Conservation (phyloP, 2,797 vertebrate genomes). For the Labroides dimidiatus region DNA sequence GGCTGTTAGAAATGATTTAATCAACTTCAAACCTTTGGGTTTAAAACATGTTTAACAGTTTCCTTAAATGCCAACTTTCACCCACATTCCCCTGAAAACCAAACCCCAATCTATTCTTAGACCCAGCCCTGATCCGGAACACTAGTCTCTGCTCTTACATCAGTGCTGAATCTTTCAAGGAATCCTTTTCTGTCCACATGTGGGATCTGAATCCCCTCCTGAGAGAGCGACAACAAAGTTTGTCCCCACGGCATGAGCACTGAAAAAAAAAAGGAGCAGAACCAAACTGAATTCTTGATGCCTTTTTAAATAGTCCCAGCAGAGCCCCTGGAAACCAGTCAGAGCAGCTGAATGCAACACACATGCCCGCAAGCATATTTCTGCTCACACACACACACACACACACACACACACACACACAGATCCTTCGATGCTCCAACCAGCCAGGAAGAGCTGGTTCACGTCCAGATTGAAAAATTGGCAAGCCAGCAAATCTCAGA, state of each 20-base stretch:
- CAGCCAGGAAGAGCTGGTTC: slow-evolving; percentile 41
- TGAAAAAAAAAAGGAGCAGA: slow-evolving; percentile 22
- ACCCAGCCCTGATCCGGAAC: background rate
- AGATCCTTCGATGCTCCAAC: slow-evolving; percentile 27
- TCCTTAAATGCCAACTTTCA: no score
- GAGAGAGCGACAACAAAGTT: slow-evolving; percentile 9
- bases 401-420: slow-evolving; percentile 19
- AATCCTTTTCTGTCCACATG: slow-evolving; percentile 1
- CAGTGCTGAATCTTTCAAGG: background rate
- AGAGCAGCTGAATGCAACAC: slow-evolving; percentile 54
- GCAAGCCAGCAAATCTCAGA: slow-evolving; percentile 66
- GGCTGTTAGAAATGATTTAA: no score
- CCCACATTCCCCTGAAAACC: no score
- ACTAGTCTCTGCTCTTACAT: background rate
- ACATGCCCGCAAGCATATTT: slow-evolving; percentile 55
- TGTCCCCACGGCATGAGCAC: slow-evolving; percentile 2
- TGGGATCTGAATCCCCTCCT: background rate
- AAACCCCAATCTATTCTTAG: background rate
- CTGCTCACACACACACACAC: slow-evolving; percentile 22
- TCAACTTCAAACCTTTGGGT: no score
- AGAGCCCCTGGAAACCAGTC: slow-evolving; percentile 58
- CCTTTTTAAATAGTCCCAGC: slow-evolving; percentile 70
- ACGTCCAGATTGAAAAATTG: slow-evolving; percentile 58
- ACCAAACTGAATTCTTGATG: slow-evolving; percentile 57
- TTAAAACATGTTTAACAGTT: no score